A percentile compares a stretch with the other conserved stretches of the same genome.
These are phyloP conservation scores for Misgurnus anguillicaudatus DNA, from an alignment of 2,113 vertebrate genomes.

Conservation along the genomic window DNA sequence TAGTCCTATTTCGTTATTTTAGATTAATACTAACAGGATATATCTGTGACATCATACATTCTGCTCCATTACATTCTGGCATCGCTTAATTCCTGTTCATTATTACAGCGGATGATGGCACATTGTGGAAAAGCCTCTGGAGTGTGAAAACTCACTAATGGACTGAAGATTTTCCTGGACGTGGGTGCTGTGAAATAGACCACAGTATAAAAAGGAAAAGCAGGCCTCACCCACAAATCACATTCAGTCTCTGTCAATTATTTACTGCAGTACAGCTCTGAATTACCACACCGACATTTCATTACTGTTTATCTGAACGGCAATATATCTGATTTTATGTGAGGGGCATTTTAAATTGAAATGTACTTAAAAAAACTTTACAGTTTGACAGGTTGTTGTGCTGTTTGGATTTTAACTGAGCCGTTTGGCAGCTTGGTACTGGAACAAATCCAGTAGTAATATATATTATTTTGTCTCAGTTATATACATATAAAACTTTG, in stretches of 20 bases:
- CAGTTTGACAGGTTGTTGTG: constrained; percentile 10
- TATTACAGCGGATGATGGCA: constrained; percentile 16
- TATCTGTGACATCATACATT: background rate
- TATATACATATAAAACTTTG: too few relatives aligned
- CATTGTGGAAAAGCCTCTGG: background rate
- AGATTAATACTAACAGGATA: background rate
- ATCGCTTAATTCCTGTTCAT: background rate
- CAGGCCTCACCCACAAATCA: constrained; percentile 23
- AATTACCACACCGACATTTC: constrained; percentile 31
- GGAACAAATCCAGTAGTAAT: constrained; percentile 19
- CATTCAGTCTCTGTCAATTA: constrained; percentile 6
- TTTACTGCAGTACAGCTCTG: constrained; percentile 16
- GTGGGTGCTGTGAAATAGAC: constrained; percentile 11
- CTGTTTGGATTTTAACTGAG: background rate
- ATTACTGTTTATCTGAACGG: constrained; percentile 26
- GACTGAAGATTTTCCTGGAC: constrained; percentile 48
- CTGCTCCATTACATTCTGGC: constrained; percentile 2
- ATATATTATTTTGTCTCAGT: too few relatives aligned
- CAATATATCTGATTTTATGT: constrained; percentile 19
- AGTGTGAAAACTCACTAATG: constrained; percentile 24
- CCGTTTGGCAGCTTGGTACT: background rate
- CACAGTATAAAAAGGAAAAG: constrained; percentile 3
- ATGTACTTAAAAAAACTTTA: constrained; percentile 9
- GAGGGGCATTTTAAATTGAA: constrained; percentile 37
- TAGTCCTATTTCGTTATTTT: too few relatives aligned